Evolutionary conservation across 2,113 vertebrate genomes (phyloP), one percentile per base, ranked within the genome.

Genomic region (Calidris pugnax): DNA sequence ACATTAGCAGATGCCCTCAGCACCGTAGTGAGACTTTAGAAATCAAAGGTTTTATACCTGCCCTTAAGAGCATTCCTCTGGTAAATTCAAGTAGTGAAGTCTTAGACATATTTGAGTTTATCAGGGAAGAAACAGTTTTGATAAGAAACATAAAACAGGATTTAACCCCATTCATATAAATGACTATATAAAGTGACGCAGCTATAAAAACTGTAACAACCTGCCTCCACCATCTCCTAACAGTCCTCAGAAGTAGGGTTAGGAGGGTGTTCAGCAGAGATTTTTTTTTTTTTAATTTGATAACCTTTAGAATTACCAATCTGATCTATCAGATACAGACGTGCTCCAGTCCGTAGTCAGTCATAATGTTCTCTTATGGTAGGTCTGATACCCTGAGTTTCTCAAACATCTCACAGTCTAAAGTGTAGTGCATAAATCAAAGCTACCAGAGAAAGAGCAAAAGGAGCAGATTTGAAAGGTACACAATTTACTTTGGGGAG

Each of bases 1-100:
- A 0, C 0, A 0, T 39, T 89, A 32, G 16, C 35, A 27, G 23
- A 63, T 12, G 5, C 15, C 59, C 33, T 76, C 20, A 10, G 37
- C 3, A 1, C n/a, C 0, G 0, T 14, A 59, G 18, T 15, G n/a
- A n/a, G 18, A 80, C 47, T 71, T 53, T 41, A 79, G 48, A 84
- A 66, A 59, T 80, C 59, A 67, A 74, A 39, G 33, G 43, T 56
- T 43, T 87, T 89, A 48, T 6, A 78, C 27, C 14, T 72, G 21
- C 51, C 56, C 64, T 48, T 43, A 87, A 79, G 67, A 81, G 13
- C 67, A 83, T 71, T 89, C 47, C 33, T 75, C 39, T 67, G 33
- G 28, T 82, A 85, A 89, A 83, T 30, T 85, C 30, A 32, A 32
- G 37, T 12, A 32, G 13, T 26, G 32, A 90, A 66, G 41, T n/a